These are phyloP conservation scores for Tipula vernalis DNA, from an alignment of 2,888 invertebrate species.

Conservation along the genomic window DNA sequence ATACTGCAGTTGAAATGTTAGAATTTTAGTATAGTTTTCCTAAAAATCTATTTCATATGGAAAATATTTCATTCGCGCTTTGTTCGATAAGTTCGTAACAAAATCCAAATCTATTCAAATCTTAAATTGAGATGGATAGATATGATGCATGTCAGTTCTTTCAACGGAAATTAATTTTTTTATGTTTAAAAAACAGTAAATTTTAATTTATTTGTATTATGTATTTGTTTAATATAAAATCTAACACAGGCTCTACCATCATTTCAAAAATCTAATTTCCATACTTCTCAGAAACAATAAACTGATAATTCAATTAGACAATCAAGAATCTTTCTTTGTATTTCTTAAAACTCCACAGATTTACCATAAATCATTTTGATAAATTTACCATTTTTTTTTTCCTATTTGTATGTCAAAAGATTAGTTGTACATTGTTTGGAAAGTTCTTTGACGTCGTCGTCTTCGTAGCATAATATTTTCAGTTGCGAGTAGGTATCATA, in stretches of 20 bases:
- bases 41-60: no score
- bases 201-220: not conserved
- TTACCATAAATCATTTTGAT: not conserved
- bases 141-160: not conserved
- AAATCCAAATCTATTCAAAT: no score
- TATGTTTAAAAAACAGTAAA: not conserved
- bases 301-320: not conserved
- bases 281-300: not conserved
- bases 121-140: not conserved
- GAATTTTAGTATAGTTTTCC: no score
- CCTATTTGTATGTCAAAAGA: not conserved
- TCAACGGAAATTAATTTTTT: not conserved
- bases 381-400: not conserved
- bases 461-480: not conserved
- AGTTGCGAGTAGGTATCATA: not conserved
- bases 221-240: not conserved
- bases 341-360: not conserved
- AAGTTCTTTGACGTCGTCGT: not conserved
- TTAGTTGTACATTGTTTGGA: not conserved
- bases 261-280: not conserved
- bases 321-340: not conserved
- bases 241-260: not conserved
- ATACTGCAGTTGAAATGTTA: no score
- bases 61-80: no score
- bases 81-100: no score